Conservation (phyloP, 2,888 invertebrate species). For the Allacma fusca region DNA sequence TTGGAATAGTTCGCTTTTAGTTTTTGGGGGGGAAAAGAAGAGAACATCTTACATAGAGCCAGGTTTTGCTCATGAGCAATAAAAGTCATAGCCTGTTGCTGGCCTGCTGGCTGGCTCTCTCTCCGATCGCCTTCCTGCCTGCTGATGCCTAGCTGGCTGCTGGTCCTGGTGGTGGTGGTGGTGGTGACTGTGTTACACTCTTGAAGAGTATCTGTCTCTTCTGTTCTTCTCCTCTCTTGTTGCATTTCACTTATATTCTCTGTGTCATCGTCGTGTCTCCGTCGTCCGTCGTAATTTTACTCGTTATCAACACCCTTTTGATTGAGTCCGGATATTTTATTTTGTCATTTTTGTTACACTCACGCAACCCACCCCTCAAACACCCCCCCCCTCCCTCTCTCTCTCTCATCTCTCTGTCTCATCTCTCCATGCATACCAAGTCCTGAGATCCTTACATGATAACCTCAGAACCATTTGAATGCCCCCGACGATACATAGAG, state of each 20-base stretch:
- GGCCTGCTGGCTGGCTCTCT: slow-evolving; percentile 51
- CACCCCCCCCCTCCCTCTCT: too few relatives aligned
- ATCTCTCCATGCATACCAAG: too few relatives aligned
- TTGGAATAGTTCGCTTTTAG: background rate
- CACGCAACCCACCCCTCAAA: too few relatives aligned
- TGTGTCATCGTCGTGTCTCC: slow-evolving; percentile 40
- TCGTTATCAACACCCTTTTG: background rate
- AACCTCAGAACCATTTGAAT: background rate
- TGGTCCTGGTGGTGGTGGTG: slow-evolving; percentile 24
- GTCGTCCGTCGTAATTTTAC: slow-evolving; percentile 29
- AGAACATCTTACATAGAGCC: slow-evolving; percentile 6
- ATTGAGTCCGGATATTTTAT: background rate
- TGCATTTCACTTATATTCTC: slow-evolving; percentile 44
- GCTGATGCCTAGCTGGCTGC: slow-evolving; percentile 27
- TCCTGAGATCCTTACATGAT: background rate
- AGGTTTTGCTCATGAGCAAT: slow-evolving; percentile 38
- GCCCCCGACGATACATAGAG: too few relatives aligned
- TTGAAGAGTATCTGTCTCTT: slow-evolving; percentile 21
- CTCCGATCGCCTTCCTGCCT: slow-evolving; percentile 49
- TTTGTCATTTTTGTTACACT: too few relatives aligned
- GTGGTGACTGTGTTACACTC: slow-evolving; percentile 14
- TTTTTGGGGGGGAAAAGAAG: slow-evolving; percentile 20
- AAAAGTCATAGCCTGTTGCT: slow-evolving; percentile 43
- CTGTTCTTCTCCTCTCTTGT: slow-evolving; percentile 45
- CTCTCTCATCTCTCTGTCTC: too few relatives aligned